A percentile compares a stretch with the other conserved stretches of the same genome.
Conservation (phyloP, 1,140 invertebrate genomes). For the Mesaphorura yosii region DNA sequence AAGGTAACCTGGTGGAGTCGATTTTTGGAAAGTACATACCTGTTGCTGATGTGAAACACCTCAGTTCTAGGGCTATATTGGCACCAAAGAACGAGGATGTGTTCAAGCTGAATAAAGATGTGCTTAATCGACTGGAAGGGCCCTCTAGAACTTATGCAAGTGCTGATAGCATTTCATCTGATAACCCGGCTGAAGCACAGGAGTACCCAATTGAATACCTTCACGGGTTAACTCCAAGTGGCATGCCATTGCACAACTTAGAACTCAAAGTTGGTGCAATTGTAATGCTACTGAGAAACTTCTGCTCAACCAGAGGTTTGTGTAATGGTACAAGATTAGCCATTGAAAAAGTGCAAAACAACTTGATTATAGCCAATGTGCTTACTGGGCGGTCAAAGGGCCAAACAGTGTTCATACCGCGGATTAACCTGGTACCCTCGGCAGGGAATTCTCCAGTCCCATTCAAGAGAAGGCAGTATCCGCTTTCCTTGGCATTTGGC, state of each 20-base stretch:
- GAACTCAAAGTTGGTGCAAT: background rate
- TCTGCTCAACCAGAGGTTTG: background rate
- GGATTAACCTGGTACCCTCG: background rate
- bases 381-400: background rate
- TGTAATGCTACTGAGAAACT: background rate
- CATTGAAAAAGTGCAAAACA: background rate
- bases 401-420: background rate
- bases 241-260: background rate
- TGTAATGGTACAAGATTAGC: background rate
- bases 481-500: background rate
- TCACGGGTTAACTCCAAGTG: background rate
- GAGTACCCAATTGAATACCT: background rate
- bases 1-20: background rate
- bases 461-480: background rate
- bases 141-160: background rate
- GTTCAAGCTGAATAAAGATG: background rate
- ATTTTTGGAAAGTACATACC: conserved; percentile 5
- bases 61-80: background rate
- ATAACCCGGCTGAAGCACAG: background rate
- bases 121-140: background rate
- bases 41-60: background rate
- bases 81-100: background rate
- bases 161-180: background rate
- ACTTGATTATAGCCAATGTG: background rate
- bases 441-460: background rate